A percentile compares a stretch with the other conserved stretches of the same genome.
These are phyloP conservation scores for Morpho achilles DNA, from an alignment of 2,888 invertebrate genomes.

Conservation along the genomic window DNA sequence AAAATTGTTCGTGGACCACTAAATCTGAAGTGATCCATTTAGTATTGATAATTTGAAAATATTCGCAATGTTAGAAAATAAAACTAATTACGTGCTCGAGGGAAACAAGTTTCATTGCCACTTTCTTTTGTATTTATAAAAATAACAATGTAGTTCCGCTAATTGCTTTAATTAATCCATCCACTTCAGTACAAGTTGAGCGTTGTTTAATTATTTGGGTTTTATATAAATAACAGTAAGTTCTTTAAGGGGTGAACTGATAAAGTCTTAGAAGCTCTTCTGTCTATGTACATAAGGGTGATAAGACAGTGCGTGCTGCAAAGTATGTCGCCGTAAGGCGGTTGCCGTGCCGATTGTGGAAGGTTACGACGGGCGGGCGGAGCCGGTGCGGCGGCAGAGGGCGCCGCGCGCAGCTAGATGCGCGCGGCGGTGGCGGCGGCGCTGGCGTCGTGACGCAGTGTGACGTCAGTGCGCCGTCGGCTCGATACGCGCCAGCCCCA, in stretches of 20 bases:
- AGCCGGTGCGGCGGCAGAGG: constrained; percentile 38
- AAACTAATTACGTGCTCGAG: no score
- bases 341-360: constrained; percentile 67
- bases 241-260: not conserved
- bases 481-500: constrained; percentile 81
- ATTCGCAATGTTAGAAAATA: no score
- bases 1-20: constrained; percentile 39
- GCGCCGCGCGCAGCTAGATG: constrained; percentile 40
- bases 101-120: no score
- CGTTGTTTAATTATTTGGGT: not conserved
- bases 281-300: constrained; percentile 2
- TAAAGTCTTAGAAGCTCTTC: constrained; percentile 1
- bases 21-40: constrained; percentile 21
- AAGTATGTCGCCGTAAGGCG: constrained; percentile 31
- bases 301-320: constrained; percentile 9
- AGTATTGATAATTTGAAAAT: not conserved
- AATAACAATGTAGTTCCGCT: no score
- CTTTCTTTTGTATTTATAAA: no score
- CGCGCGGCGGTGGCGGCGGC: constrained; percentile 64
- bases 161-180: no score
- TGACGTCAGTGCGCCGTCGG: constrained; percentile 85
- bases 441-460: constrained; percentile 82
- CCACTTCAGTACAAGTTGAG: no score
- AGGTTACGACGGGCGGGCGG: constrained; percentile 71
- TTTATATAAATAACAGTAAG: constrained; percentile 8